Evolutionary conservation across 37 sponge, comb jelly and placozoan genomes (phyloP).

Genomic region (Spongilla lacustris): DNA sequence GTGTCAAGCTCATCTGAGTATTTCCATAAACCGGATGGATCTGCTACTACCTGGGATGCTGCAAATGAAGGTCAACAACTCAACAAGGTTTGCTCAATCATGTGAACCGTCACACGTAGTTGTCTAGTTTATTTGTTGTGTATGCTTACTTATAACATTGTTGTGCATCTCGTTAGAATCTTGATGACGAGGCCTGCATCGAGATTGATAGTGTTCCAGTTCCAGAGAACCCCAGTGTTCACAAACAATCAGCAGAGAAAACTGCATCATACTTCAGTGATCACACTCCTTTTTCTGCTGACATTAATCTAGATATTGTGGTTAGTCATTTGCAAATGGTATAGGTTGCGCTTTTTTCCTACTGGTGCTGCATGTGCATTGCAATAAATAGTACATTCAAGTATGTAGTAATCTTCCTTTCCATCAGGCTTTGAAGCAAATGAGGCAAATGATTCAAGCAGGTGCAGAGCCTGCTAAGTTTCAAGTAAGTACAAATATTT

Average conservation of each 20-base stretch:
- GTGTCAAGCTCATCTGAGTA: not conserved
- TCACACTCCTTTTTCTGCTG: not conserved
- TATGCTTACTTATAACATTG: not conserved
- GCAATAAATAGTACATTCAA: not conserved
- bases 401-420: no score
- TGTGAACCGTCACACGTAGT: no score
- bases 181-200: not conserved
- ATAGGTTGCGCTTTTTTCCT: not conserved
- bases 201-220: not conserved
- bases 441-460: not conserved
- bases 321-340: no score
- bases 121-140: not conserved
- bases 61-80: not conserved
- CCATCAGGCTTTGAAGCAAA: not conserved
- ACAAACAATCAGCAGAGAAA: not conserved
- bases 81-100: not conserved
- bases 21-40: not conserved
- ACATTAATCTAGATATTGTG: not conserved
- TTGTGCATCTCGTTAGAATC: not conserved
- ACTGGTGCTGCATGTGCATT: not conserved
- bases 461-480: not conserved
- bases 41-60: slow-evolving; percentile 6
- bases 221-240: not conserved
- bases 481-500: not conserved
- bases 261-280: not conserved